A percentile compares a stretch with the other conserved stretches of the same genome.
phyloP scores from a whole-genome alignment of 2,797 vertebrate genomes.

The Selene dorsalis region DNA sequence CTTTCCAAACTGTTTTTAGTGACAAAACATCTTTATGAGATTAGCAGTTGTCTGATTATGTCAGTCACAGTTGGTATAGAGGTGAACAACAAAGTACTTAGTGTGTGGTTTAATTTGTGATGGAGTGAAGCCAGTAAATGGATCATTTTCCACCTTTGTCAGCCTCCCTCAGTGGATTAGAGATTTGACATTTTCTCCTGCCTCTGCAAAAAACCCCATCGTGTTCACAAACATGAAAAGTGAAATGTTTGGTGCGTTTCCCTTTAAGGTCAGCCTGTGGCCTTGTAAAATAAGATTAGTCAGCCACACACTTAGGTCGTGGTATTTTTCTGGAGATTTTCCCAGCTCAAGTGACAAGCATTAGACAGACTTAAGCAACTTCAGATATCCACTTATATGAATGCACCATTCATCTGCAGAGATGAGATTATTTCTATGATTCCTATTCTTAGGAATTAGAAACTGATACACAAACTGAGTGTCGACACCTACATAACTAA shows the following conservation, averaged over 20 bases:
- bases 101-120: background rate
- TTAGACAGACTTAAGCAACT: constrained; percentile 32
- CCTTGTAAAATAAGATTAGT: constrained; percentile 40
- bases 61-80: background rate
- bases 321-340: constrained; percentile 50
- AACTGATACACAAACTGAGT: background rate
- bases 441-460: constrained; percentile 19
- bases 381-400: constrained; percentile 21
- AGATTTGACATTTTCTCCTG: background rate
- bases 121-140: background rate
- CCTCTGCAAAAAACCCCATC: background rate
- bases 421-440: constrained; percentile 7
- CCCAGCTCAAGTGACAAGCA: constrained; percentile 47
- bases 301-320: constrained; percentile 35
- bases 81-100: background rate
- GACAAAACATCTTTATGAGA: background rate
- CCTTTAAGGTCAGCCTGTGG: constrained; percentile 30
- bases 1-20: background rate
- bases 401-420: constrained; percentile 35
- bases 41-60: background rate
- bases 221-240: background rate
- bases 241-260: constrained; percentile 7
- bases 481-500: background rate
- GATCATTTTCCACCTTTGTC: background rate
- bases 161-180: background rate